Conservation (phyloP, 2,888 invertebrate genomes). For the Drosophila nigritarsus region DNA sequence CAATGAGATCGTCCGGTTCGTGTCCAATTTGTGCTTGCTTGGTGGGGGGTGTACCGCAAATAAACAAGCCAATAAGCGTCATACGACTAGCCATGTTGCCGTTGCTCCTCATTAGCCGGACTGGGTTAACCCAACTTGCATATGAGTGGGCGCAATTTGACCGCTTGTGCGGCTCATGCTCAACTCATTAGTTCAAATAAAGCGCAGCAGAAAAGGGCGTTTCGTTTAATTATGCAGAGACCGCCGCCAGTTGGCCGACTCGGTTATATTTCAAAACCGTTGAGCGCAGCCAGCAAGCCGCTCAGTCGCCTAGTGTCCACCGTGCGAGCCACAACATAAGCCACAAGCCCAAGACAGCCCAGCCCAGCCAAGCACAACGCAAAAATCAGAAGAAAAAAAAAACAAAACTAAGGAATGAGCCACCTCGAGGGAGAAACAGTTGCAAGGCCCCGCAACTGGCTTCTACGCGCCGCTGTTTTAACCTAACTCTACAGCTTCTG, state of each 20-base stretch:
- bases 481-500: slow-evolving; percentile 64
- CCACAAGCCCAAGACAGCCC: background rate
- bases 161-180: slow-evolving; percentile 5
- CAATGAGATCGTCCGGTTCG: background rate
- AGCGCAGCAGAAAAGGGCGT: slow-evolving; percentile 26
- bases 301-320: slow-evolving; percentile 60
- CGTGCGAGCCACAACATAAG: slow-evolving; percentile 23
- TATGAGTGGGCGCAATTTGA: slow-evolving; percentile 28
- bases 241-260: slow-evolving; percentile 35
- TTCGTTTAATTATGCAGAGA: slow-evolving; percentile 71
- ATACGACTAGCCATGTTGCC: slow-evolving; percentile 53
- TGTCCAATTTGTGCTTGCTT: slow-evolving; percentile 41
- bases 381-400: background rate
- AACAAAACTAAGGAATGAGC: slow-evolving; percentile 15
- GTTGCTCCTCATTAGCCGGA: slow-evolving; percentile 70
- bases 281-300: slow-evolving; percentile 33
- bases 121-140: slow-evolving; percentile 1
- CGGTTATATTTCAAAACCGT: slow-evolving; percentile 73
- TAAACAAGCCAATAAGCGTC: slow-evolving; percentile 73
- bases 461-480: slow-evolving; percentile 60
- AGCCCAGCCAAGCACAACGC: background rate
- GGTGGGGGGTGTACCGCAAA: slow-evolving; percentile 29
- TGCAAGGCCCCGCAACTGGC: slow-evolving; percentile 55
- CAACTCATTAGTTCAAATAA: slow-evolving; percentile 76
- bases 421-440: slow-evolving; percentile 11